A percentile compares a stretch with the other conserved stretches of the same genome.
Evolutionary conservation across 2,888 invertebrate species (phyloP).

Genomic region (Morpho helenor): DNA sequence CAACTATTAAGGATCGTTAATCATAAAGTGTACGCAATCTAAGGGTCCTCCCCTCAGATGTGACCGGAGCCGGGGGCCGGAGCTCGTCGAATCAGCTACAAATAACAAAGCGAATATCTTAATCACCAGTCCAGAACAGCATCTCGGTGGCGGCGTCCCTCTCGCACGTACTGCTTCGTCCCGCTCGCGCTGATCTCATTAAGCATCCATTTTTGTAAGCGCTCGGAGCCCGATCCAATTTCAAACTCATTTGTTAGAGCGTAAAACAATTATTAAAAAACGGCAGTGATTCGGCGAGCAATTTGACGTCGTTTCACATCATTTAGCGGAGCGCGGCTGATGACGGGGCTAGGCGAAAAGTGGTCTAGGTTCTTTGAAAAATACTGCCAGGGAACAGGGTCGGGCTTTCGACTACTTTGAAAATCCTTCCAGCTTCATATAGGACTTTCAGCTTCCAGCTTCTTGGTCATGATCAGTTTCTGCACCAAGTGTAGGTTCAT

Average conservation of each 20-base stretch:
- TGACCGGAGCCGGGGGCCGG: not conserved
- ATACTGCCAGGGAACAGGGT: no score
- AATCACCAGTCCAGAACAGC: slow-evolving; percentile 21
- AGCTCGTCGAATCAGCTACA: slow-evolving; percentile 14
- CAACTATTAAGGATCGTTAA: no score
- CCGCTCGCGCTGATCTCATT: slow-evolving; percentile 80
- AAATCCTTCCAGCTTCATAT: no score
- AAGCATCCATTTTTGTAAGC: slow-evolving; percentile 83
- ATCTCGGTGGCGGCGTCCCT: slow-evolving; percentile 30
- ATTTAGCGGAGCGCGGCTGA: slow-evolving; percentile 39
- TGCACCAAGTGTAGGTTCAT: no score
- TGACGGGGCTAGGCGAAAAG: not conserved
- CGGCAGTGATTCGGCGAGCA: slow-evolving; percentile 68
- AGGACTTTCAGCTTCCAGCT: no score
- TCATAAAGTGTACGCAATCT: no score
- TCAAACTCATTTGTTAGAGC: slow-evolving; percentile 83
- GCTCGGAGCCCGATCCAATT: slow-evolving; percentile 81
- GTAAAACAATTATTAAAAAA: slow-evolving; percentile 79
- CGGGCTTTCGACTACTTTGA: no score
- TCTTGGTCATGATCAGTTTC: no score
- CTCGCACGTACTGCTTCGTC: slow-evolving; percentile 38
- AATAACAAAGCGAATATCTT: slow-evolving; percentile 31
- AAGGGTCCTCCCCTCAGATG: no score
- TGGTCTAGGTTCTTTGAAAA: not conserved
- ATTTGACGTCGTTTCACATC: slow-evolving; percentile 68